Conservation (phyloP, 2,888 invertebrate species). For the Trypoxylon attenuatum region DNA sequence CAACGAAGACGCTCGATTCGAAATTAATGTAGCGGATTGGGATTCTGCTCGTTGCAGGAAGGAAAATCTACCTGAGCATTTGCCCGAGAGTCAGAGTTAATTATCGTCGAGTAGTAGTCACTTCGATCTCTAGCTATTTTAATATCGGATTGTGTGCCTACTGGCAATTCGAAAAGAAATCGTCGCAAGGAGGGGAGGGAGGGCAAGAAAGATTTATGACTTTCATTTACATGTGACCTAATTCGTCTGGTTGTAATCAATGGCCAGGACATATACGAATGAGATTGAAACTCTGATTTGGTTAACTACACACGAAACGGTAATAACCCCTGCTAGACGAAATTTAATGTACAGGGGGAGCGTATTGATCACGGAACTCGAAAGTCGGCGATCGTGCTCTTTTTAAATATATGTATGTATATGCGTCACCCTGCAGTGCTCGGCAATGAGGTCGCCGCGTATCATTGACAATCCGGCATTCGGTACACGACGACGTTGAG, state of each 20-base stretch:
- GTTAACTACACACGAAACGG: conserved; percentile 59
- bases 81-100: background rate
- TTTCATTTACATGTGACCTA: conserved; percentile 63
- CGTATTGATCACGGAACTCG: conserved; percentile 51
- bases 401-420: no score
- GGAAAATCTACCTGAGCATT: no score
- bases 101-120: background rate
- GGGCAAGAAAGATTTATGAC: conserved; percentile 51
- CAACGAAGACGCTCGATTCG: no score
- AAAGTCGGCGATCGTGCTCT: conserved; percentile 51
- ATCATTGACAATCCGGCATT: conserved; percentile 2
- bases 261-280: conserved; percentile 55
- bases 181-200: conserved; percentile 24
- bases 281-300: conserved; percentile 58
- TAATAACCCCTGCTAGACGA: conserved; percentile 53
- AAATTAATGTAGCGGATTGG: no score
- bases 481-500: no score
- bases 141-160: conserved; percentile 33
- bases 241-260: conserved; percentile 58
- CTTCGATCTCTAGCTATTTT: conserved; percentile 14
- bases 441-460: conserved; percentile 18
- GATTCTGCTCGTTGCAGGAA: no score
- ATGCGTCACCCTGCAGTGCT: conserved; percentile 31
- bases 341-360: conserved; percentile 52
- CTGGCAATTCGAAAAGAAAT: conserved; percentile 38